These are phyloP conservation scores for Parasteatoda tepidariorum DNA, from an alignment of 1,140 invertebrate species.

Conservation along the genomic window DNA sequence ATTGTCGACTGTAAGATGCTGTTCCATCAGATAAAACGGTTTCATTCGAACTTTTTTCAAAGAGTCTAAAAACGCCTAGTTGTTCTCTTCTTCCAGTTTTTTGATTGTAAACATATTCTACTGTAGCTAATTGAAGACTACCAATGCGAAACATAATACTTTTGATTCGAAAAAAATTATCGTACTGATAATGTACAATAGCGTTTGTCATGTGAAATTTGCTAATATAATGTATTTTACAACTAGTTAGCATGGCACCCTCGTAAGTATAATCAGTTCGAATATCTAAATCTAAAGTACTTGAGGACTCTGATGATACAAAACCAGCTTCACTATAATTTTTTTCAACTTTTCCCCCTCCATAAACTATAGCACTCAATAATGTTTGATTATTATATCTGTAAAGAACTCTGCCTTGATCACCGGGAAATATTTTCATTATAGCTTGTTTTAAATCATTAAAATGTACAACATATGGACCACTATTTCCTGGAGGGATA, in stretches of 20 bases:
- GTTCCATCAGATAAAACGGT: conserved; percentile 63
- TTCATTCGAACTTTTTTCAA: conserved; percentile 62
- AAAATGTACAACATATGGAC: conserved; percentile 85
- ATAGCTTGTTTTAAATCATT: conserved; percentile 90
- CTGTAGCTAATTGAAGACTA: conserved; percentile 70
- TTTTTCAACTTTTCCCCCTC: conserved; percentile 70
- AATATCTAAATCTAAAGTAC: conserved; percentile 79
- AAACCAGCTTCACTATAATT: conserved; percentile 60
- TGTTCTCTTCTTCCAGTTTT: conserved; percentile 86
- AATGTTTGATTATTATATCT: conserved; percentile 86
- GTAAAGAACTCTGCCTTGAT: conserved; percentile 88
- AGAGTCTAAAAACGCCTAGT: conserved; percentile 80
- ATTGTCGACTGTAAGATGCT: conserved; percentile 61
- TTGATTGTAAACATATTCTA: conserved; percentile 86
- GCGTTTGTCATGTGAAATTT: conserved; percentile 84
- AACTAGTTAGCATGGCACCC: conserved; percentile 87
- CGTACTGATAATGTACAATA: conserved; percentile 90
- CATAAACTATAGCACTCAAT: conserved; percentile 86
- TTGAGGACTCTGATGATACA: conserved; percentile 61
- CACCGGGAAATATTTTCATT: conserved; percentile 89
- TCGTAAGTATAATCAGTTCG: conserved; percentile 91
- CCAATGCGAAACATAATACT: conserved; percentile 60
- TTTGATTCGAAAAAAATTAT: conserved; percentile 79
- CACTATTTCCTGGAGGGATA: conserved; percentile 85
- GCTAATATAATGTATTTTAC: conserved; percentile 84